phyloP scores from a whole-genome alignment of 1,140 invertebrate genomes.

The Sitodiplosis mosellana region DNA sequence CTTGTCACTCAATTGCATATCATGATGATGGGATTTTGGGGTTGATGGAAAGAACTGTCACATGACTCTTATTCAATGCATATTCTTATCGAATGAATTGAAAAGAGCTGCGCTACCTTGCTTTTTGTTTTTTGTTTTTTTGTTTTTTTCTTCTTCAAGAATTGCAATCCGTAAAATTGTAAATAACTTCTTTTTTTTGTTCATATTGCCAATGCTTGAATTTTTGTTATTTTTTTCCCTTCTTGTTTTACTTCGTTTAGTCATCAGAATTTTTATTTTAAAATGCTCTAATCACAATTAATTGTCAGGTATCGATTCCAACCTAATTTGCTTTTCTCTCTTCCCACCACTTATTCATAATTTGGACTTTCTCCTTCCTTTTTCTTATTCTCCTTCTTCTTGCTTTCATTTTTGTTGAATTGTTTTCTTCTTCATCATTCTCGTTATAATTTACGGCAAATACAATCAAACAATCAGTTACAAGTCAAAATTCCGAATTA shows the following conservation, averaged over 20 bases:
- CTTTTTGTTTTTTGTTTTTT: background rate
- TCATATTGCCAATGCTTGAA: background rate
- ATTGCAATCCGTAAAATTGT: background rate
- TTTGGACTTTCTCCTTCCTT: background rate
- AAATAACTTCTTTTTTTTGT: background rate
- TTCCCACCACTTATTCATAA: background rate
- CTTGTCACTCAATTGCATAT: background rate
- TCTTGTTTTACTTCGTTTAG: background rate
- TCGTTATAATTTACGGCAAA: background rate
- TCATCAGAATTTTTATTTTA: background rate
- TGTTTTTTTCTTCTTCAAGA: background rate
- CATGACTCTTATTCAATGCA: background rate
- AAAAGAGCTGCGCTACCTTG: background rate
- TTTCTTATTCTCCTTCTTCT: background rate
- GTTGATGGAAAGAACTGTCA: background rate
- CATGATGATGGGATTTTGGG: background rate
- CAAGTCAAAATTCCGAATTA: no score
- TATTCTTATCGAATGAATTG: background rate
- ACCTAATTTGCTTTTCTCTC: no score
- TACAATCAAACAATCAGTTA: no score
- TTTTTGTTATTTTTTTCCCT: background rate
- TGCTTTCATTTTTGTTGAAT: background rate
- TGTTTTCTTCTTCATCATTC: background rate
- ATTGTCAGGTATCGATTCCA: background rate
- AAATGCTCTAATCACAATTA: slow-evolving; percentile 2